phyloP scores from a whole-genome alignment of 2,113 vertebrate species.

The Nyctereutes procyonoides region DNA sequence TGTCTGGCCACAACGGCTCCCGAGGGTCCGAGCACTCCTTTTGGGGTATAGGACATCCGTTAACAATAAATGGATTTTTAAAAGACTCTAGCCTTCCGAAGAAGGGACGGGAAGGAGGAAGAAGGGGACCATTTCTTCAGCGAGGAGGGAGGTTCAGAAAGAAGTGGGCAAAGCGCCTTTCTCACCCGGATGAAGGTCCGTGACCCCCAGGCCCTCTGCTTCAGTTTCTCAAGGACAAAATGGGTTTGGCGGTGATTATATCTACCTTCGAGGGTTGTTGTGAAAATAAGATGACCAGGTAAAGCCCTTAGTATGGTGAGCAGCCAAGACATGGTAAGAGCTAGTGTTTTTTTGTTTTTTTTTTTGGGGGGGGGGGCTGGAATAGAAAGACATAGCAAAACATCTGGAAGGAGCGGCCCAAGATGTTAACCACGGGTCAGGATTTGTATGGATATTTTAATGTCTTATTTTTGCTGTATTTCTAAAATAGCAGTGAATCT shows the following conservation, averaged over 20 bases:
- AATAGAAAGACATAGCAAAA: background rate
- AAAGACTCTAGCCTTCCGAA: background rate
- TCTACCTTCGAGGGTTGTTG: background rate
- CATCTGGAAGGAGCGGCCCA: background rate
- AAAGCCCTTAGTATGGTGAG: background rate
- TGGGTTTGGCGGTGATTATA: background rate
- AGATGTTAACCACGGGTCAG: background rate
- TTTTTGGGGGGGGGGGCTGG: background rate
- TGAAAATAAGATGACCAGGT: background rate
- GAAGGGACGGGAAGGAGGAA: background rate
- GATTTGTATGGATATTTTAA: background rate
- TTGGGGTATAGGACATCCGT: background rate
- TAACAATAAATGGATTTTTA: background rate
- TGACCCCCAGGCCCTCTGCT: constrained; percentile 61
- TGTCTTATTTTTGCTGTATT: background rate
- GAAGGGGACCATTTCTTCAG: background rate
- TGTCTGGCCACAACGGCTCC: background rate
- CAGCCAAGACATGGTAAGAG: background rate
- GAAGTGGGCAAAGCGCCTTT: background rate
- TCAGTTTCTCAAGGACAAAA: background rate
- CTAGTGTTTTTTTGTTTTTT: too few species aligned
- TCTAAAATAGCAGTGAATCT: background rate
- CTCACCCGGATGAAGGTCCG: background rate
- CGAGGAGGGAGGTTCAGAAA: background rate
- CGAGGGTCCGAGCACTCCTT: background rate